Base-by-base conservation (phyloP, 1,140 invertebrate genomes). In the Venturia canescens region DNA sequence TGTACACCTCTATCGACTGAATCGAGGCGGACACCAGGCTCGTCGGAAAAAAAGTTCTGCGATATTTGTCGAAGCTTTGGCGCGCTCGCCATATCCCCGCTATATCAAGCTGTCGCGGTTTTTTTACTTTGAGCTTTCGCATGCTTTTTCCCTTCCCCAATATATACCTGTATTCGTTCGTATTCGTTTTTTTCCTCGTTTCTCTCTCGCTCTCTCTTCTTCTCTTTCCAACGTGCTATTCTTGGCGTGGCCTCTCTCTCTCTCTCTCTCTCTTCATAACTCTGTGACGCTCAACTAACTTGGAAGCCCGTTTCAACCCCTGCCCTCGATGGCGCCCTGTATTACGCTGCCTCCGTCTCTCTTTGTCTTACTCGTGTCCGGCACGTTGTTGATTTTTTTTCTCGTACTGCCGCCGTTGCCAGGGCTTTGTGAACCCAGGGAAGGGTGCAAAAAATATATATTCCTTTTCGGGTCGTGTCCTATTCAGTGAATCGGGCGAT, bases 211-310 rank as follows among this genome's bases (percentile, higher is more conserved):
- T 23, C 66, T 71, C 57, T 44, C 27, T 31, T 31, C 23, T 11
- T 27, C 44, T 53, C 26, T 63, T 72, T 80, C 13, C 21, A 5
- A n/a, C 38, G 38, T 53, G 48, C 60, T 70, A 60, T 53, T 83
- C 50, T 44, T 34, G 53, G 48, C 16, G 15, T 69, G 48, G 81
- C 72, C 66, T 72, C 60, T 79, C n/a, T n/a, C n/a, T n/a, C n/a
- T n/a, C n/a, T n/a, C n/a, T n/a, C n/a, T n/a, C n/a, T n/a, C 34
- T 60, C 71, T 70, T 77, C 66, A 82, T 82, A 82, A 83, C 78
- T 79, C 70, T 72, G 23, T 63, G 60, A 63, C 70, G 70, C 70
- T 72, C 70, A 72, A 72, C 70, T 44, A 72, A 72, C 70, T 72
- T 38, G 70, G 18, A 72, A 26, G 38, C 70, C 70, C 21, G 11